Evolutionary conservation across 2,797 vertebrate genomes (phyloP).

Genomic region (Todus mexicanus): DNA sequence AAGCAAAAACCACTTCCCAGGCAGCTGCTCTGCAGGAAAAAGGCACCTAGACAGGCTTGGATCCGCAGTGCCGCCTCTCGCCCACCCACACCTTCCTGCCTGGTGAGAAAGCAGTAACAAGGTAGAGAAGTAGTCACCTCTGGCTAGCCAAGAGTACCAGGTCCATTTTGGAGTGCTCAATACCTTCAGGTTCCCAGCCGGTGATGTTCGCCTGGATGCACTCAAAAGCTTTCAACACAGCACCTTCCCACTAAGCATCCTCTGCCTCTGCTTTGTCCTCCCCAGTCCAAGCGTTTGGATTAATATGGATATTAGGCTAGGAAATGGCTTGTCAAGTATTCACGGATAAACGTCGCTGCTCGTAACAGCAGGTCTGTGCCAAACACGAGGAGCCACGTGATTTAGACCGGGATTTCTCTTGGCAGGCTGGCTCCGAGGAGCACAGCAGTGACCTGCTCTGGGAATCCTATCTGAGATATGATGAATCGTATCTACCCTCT

Average conservation of each 20-base stretch:
- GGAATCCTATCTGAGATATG: neutral
- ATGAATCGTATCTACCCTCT: neutral
- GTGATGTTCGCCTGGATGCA: neutral
- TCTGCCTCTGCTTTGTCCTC: neutral
- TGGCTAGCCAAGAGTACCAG: neutral
- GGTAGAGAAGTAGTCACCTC: neutral
- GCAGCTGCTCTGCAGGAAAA: neutral
- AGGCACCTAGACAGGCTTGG: neutral
- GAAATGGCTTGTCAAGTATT: neutral
- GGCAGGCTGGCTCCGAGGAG: neutral
- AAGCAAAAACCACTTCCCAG: neutral
- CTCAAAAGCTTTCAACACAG: neutral
- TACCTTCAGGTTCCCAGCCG: neutral
- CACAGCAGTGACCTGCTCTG: neutral
- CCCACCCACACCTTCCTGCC: slow-evolving; percentile 26
- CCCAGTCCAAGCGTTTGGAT: neutral
- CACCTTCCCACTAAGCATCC: neutral
- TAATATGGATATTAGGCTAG: neutral
- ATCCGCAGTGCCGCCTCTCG: neutral
- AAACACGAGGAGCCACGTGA: neutral
- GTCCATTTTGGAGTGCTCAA: neutral
- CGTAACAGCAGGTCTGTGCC: neutral
- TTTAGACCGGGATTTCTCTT: neutral
- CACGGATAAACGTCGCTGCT: neutral
- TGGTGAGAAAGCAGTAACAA: neutral